phyloP scores from a whole-genome alignment of 2,888 invertebrate genomes.

The Heliconius erato region DNA sequence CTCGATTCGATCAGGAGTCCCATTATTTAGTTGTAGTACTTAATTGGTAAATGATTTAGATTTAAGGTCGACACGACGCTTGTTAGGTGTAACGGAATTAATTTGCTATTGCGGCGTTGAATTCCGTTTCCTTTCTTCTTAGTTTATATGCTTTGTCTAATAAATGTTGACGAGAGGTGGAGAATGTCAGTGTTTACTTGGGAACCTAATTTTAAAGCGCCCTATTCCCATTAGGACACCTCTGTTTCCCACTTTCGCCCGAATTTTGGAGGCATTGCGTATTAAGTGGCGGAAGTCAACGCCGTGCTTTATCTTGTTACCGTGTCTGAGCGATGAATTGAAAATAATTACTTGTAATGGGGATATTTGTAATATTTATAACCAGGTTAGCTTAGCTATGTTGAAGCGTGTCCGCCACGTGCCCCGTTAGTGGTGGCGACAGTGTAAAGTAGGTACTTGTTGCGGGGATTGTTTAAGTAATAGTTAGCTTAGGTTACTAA shows the following conservation, averaged over 20 bases:
- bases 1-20: neutral
- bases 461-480: neutral
- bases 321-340: neutral
- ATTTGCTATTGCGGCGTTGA: neutral
- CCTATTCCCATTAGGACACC: too few species aligned
- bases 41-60: neutral
- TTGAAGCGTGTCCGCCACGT: neutral
- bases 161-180: too few species aligned
- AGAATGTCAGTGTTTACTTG: too few species aligned
- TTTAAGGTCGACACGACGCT: neutral
- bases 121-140: neutral
- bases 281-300: neutral
- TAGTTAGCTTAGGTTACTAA: too few species aligned
- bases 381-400: neutral
- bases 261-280: neutral
- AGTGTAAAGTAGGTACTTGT: neutral
- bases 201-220: too few species aligned
- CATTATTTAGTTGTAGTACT: conserved; percentile 14
- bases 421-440: neutral
- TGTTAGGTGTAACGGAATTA: too few species aligned
- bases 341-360: too few species aligned
- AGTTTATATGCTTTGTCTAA: too few species aligned
- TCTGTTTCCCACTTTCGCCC: neutral
- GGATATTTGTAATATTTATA: neutral
- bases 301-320: neutral